A percentile compares a stretch with the other conserved stretches of the same genome.
phyloP scores from a whole-genome alignment of 2,888 invertebrate species.

The Hoplodrina blanda region DNA sequence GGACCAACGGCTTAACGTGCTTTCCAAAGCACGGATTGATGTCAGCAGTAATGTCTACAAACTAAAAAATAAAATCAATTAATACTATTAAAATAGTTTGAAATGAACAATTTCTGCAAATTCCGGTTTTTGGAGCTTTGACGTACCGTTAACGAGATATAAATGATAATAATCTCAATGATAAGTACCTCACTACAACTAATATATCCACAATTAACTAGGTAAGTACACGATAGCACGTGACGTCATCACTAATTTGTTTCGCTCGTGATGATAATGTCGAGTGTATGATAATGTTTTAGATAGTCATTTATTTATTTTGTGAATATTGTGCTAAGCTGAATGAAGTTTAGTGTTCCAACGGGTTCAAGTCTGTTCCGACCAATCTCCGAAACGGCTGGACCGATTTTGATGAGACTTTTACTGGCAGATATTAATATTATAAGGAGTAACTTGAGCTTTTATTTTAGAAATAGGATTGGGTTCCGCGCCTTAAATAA shows the following conservation, averaged over 20 bases:
- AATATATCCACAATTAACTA: background rate
- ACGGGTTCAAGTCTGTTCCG: background rate
- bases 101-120: too few species aligned
- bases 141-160: background rate
- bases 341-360: constrained; percentile 23
- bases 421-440: too few species aligned
- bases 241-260: constrained; percentile 42
- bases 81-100: too few species aligned
- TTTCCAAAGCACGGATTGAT: too few species aligned
- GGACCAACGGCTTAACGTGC: too few species aligned
- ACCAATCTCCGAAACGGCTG: too few species aligned
- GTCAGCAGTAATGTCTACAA: too few species aligned
- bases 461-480: too few species aligned
- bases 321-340: background rate
- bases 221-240: background rate
- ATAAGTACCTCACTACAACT: background rate
- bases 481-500: too few species aligned
- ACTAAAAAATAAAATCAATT: too few species aligned
- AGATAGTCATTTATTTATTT: constrained; percentile 19
- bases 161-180: background rate
- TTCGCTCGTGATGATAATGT: constrained; percentile 19
- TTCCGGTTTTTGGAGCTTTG: background rate
- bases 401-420: too few species aligned
- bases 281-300: constrained; percentile 10
- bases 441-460: too few species aligned